Evolutionary conservation across 2,113 vertebrate species (phyloP), one percentile per base, ranked within the genome.

Genomic region (Lamprotornis superbus): DNA sequence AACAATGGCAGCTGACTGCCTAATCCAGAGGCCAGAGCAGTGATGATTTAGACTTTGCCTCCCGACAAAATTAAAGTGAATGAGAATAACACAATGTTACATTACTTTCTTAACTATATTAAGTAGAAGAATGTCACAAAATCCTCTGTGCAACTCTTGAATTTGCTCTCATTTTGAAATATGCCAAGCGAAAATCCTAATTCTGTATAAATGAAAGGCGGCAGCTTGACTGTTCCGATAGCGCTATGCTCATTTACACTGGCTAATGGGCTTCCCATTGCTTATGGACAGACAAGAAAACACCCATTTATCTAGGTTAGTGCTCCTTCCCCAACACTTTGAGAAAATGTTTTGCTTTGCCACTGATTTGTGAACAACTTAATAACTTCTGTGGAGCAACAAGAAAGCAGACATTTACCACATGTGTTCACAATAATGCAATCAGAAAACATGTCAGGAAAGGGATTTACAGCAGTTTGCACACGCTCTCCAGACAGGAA

Each of bases 321-420:
- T 85, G 47, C 81, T 93, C 63, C 83, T 96, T 95, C 94, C 3
- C 0, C 71, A 96, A 82, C 79, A 76, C 90, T 94, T 83, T 49
- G 73, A 76, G 76, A 65, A 90, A 93, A 90, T 70, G 61, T 75
- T 97, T 96, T 97, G 76, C 83, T 90, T 96, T 95, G 88, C 79
- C 79, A 49, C 84, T 87, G 83, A 91, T 75, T 71, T 92, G 78
- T 77, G 91, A 94, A 87, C 95, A 75, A 93, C 95, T 97, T 94
- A 97, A 64, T 96, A 96, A 96, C 93, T 97, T 97, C 63, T 83
- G 90, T 71, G 86, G 82, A 75, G 91, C 88, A 93, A n/a, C 91
- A 95, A 95, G 90, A 78, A 93, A 85, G 75, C 71, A 90, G 89
- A 89, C 53, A 40, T 87, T 97, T 97, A 91, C 83, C 64, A 61